Conservation (phyloP, 2,888 invertebrate species). For the Phrixothrix hirtus region DNA sequence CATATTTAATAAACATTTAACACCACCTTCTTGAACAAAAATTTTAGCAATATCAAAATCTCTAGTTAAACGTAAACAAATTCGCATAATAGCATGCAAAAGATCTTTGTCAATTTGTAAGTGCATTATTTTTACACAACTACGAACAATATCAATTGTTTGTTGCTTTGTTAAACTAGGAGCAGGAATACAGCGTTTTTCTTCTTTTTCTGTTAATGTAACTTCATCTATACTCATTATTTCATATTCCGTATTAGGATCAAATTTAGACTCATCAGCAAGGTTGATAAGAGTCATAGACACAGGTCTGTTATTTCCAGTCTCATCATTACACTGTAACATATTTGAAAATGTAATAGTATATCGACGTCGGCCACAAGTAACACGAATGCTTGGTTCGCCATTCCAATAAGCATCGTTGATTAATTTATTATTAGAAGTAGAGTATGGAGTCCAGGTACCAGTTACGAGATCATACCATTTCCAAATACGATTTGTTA, state of each 20-base stretch:
- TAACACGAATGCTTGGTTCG: conserved; percentile 69
- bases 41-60: conserved; percentile 71
- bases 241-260: conserved; percentile 43
- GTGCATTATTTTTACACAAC: conserved; percentile 70
- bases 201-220: conserved; percentile 48
- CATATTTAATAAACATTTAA: conserved; percentile 70
- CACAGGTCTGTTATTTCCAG: conserved; percentile 78
- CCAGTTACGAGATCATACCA: conserved; percentile 84
- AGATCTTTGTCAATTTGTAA: conserved; percentile 74
- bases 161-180: conserved; percentile 46
- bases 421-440: conserved; percentile 72
- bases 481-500: conserved; percentile 70
- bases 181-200: conserved; percentile 48
- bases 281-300: conserved; percentile 64
- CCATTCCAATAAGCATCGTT: conserved; percentile 78
- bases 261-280: conserved; percentile 43
- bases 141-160: conserved; percentile 52
- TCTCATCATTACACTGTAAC: conserved; percentile 84
- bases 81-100: conserved; percentile 75
- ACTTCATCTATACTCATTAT: conserved; percentile 42
- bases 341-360: conserved; percentile 77
- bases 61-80: conserved; percentile 74
- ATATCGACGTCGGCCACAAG: conserved; percentile 74
- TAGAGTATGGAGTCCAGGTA: conserved; percentile 76
- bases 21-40: conserved; percentile 76